Base-by-base conservation (phyloP, 2,797 vertebrate genomes). In the Potorous gilbertii region DNA sequence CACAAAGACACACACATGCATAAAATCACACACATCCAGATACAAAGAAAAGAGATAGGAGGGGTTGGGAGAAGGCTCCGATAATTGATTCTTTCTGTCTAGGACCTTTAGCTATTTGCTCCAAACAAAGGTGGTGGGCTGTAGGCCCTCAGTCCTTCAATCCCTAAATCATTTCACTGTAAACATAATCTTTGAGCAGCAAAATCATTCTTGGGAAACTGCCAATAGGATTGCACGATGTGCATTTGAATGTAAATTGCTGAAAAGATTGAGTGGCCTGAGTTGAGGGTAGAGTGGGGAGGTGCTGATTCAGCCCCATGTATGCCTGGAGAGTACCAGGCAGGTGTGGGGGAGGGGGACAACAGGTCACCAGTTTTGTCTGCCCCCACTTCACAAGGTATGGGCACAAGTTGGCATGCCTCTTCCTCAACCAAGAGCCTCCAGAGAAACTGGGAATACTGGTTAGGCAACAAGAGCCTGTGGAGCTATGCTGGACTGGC, bases 11-110 rank as follows among this genome's bases (percentile, higher is more conserved):
- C 9, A 50, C 40, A 87, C 18, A 27, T 24, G n/a, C 74, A 87
- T 87, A 50, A 87, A 87, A 87, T 87, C 74, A 87, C 21, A 87
- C 8, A 50, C 1, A 87, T 46, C 74, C 40, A 50, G 56, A 34
- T 1, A 28, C 18, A 34, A 62, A 27, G 18, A 1, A 0, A 0
- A 55, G 92, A 94, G 6, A 14, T 9, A 34, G 56, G 0, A 29
- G 54, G 81, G 95, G 95, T 34, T 95, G 74, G 91, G 57, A 92
- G 9, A 54, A 31, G 21, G 92, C 89, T 96, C 89, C 0, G 0
- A 54, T 96, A 94, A 98, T 95, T 94, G 96, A 97, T 97, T 96
- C 96, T 89, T 96, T 96, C 95, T 97, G 96, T 97, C 96, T 98
- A 97, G 96, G 98, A 96, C 97, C 92, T 94, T 98, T 97, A 97